These are phyloP conservation scores for Spisula subtruncata DNA, from an alignment of 2,888 invertebrate species.

Conservation along the genomic window DNA sequence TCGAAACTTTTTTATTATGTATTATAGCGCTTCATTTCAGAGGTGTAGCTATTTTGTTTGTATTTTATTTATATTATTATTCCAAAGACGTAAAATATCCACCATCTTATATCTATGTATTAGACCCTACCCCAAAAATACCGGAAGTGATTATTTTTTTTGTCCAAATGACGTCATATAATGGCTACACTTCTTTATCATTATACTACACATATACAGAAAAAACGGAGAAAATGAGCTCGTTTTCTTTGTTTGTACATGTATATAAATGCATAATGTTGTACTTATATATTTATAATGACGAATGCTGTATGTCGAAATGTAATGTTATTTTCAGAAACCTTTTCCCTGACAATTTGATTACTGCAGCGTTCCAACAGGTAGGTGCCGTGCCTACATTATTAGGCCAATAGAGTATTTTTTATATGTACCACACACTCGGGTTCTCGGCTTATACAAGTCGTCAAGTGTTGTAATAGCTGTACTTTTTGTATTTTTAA, in stretches of 20 bases:
- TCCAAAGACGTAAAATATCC: background rate
- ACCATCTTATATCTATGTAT: background rate
- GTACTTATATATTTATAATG: background rate
- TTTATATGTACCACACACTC: background rate
- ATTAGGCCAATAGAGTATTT: conserved; percentile 20
- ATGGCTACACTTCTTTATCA: conserved; percentile 18
- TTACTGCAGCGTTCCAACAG: conserved; percentile 72
- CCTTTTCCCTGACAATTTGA: conserved; percentile 76
- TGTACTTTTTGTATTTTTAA: too few species aligned
- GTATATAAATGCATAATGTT: background rate
- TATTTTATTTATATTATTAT: background rate
- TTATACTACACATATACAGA: too few species aligned
- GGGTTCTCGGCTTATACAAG: background rate
- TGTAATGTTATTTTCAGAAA: conserved; percentile 67
- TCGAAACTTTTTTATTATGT: background rate
- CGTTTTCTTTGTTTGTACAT: conserved; percentile 11
- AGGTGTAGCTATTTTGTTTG: conserved; percentile 23
- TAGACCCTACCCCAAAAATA: background rate
- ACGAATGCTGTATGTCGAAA: conserved; percentile 26
- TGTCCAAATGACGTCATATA: background rate
- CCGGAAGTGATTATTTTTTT: background rate
- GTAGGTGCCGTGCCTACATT: conserved; percentile 33
- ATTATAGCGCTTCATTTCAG: background rate
- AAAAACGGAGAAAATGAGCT: conserved; percentile 12
- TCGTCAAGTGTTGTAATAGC: too few species aligned